phyloP scores from a whole-genome alignment of 92 coral and sea anemone species.

The Heteractis magnifica region DNA sequence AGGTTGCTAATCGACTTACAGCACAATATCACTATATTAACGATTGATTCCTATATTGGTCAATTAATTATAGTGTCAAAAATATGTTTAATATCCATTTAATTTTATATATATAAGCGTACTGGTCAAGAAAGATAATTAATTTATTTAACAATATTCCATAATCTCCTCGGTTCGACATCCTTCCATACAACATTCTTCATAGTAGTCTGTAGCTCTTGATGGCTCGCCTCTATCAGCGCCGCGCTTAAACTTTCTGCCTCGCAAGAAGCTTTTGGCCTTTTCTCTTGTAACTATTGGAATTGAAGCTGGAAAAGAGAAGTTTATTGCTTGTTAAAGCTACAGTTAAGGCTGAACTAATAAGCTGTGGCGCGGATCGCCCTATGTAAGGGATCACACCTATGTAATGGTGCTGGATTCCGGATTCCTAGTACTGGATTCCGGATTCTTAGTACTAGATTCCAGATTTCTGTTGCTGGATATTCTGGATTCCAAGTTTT shows the following conservation, averaged over 20 bases:
- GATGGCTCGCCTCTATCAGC: slow-evolving; percentile 23
- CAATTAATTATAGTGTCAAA: background rate
- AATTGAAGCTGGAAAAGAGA: slow-evolving; percentile 3
- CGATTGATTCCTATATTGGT: background rate
- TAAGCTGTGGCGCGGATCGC: background rate
- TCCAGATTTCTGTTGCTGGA: too few species aligned
- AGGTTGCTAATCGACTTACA: background rate
- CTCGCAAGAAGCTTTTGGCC: slow-evolving; percentile 11
- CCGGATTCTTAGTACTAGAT: too few species aligned
- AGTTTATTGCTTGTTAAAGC: background rate
- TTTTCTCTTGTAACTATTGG: slow-evolving; percentile 3
- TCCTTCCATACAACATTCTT: slow-evolving; percentile 61
- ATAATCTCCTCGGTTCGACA: slow-evolving; percentile 44
- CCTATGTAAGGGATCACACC: background rate
- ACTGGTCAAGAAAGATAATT: background rate
- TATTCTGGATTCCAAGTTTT: too few species aligned
- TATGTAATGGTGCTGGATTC: too few species aligned
- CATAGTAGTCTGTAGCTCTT: slow-evolving; percentile 42
- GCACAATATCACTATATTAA: background rate
- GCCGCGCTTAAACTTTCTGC: background rate
- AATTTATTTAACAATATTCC: slow-evolving; percentile 46
- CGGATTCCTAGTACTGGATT: too few species aligned
- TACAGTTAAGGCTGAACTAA: background rate
- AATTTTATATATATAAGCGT: background rate
- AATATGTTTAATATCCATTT: slow-evolving; percentile 4